phyloP scores from a whole-genome alignment of 2,797 vertebrate species.

The Melanotaenia maccullochi region DNA sequence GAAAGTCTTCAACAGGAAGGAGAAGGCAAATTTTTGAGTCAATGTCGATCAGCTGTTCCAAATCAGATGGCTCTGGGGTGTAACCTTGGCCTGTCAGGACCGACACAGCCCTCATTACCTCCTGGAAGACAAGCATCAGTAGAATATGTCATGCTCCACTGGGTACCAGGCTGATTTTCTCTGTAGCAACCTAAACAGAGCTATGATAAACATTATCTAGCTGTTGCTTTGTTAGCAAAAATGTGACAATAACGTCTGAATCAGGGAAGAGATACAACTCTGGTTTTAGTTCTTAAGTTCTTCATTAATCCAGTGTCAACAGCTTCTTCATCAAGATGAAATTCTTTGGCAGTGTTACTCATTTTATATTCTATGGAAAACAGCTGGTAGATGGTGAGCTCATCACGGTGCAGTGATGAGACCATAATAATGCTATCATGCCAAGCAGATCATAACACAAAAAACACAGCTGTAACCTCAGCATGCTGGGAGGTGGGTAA shows the following conservation, averaged over 20 bases:
- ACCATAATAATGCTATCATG: slow-evolving; percentile 45
- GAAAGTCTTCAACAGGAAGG: slow-evolving; percentile 70
- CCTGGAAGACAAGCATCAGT: slow-evolving; percentile 54
- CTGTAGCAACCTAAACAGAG: slow-evolving; percentile 28
- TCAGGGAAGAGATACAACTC: slow-evolving; percentile 21
- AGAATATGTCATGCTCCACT: slow-evolving; percentile 24
- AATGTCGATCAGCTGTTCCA: slow-evolving; percentile 85
- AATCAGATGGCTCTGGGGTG: slow-evolving; percentile 79
- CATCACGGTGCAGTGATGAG: slow-evolving; percentile 56
- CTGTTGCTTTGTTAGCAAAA: slow-evolving; percentile 10
- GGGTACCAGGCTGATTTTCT: slow-evolving; percentile 29
- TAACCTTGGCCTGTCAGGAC: slow-evolving; percentile 83
- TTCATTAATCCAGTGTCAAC: slow-evolving; percentile 39
- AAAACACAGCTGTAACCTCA: slow-evolving; percentile 47
- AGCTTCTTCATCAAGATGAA: slow-evolving; percentile 46
- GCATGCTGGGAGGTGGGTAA: not conserved
- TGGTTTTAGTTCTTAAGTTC: slow-evolving; percentile 40
- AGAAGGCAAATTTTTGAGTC: slow-evolving; percentile 85
- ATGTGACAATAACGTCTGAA: slow-evolving; percentile 27
- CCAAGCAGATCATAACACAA: slow-evolving; percentile 39
- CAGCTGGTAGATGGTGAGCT: slow-evolving; percentile 58
- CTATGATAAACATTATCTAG: slow-evolving; percentile 26
- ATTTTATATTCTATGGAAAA: slow-evolving; percentile 38
- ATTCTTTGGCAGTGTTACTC: slow-evolving; percentile 40
- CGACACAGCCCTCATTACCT: slow-evolving; percentile 65